Base-by-base conservation (phyloP, 2,888 invertebrate genomes). In the Brachynemurus nebulosus region DNA sequence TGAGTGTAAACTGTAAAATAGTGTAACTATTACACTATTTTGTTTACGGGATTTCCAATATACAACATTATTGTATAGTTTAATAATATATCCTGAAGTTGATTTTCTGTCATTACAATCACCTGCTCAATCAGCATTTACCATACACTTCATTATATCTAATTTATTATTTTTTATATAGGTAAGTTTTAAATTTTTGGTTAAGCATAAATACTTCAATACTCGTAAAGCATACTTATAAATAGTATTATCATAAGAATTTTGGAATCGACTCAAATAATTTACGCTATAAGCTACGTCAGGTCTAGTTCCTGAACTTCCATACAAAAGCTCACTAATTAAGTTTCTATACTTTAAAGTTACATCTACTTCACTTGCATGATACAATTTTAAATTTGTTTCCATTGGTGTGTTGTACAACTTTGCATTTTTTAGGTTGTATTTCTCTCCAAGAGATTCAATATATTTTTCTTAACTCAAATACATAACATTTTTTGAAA, bases 241-340 rank as follows among this genome's bases (percentile, higher is more conserved):
- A 47, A 54, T 48, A 18, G 48, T 54, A 35, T 51, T 43, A 47
- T 54, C 44, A 47, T 55, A 60, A 51, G 57, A 56, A 47, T 48
- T 57, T 54, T 60, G 59, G 46, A 51, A 60, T 47, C 58, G 40
- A 50, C 59, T 59, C 20, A 59, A 47, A 42, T 59, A 60, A 49
- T 60, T 60, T 4, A 59, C 57, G 47, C 56, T 54, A 41, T 46
- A 59, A 16, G 52, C 21, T 20, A 58, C 48, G 49, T 59, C 57
- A 46, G 55, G 54, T 46, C 56, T 53, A 17, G 59, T 59, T 27
- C 53, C 56, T 21, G 52, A 37, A 47, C 55, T 57, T 21, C 59
- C 54, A 50, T 58, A 60, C 12, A 45, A 41, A 27, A 33, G 40
- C 21, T 9, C 44, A 25, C 44, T 43, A 34, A 46, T 45, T 20